Base-by-base conservation (phyloP, 2,888 invertebrate species). In the Orchestes rusci region DNA sequence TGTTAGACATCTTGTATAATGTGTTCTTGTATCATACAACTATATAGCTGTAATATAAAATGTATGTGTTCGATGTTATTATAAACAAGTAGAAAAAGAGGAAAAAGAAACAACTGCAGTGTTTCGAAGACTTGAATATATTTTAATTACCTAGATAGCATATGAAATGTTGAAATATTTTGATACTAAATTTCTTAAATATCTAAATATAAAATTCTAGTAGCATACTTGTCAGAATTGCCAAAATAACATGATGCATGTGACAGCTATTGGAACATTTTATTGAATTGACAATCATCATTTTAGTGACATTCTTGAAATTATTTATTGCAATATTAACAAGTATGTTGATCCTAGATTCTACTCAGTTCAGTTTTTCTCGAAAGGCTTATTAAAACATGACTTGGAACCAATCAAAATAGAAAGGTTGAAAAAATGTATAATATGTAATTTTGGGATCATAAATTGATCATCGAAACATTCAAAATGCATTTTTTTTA, bases 121-220 rank as follows among this genome's bases (percentile, higher is more conserved):
- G 45, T 45, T 45, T 44, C 45, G 31, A 49, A 49, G 45, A 49
- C 48, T 48, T 48, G 18, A 36, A 44, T 48, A 45, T 50, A 50
- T 50, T 50, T 48, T 50, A 46, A 42, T 41, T 50, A 46, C 45
- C 41, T 43, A 48, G 40, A 41, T 47, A 48, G 44, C 44, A 47
- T 33, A 47, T 34, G 43, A 47, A 44, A 51, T 47, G 42, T 51
- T 48, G 19, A 65, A 56, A 67, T 67, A 66, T 68, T 68, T 68
- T 68, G 67, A 67, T 68, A 68, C 67, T 63, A 62, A 64, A 64
- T 56, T 54, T 60, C 53, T 54, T 56, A 59, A 57, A 49, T 36
- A 45, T 45, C 40, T 48, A 48, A 35, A n/a, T 37, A 42, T 36
- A 29, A 39, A 37, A 40, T 45, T 30, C 30, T 35, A 30, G 32